phyloP scores from a whole-genome alignment of 2,888 invertebrate species.

The Lampropteryx suffumata region DNA sequence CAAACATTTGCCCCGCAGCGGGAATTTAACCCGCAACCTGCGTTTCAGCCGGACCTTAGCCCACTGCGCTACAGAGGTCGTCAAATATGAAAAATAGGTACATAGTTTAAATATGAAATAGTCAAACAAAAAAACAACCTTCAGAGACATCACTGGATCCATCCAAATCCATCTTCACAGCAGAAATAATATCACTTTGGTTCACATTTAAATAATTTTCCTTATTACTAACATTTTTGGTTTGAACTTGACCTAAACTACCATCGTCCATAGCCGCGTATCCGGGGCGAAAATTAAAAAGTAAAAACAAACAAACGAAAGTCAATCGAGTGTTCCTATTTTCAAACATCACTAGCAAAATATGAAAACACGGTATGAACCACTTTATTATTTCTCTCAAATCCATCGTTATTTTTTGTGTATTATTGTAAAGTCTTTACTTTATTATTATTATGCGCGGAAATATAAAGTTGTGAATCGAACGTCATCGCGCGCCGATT shows the following conservation, averaged over 20 bases:
- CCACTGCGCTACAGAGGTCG: too few relatives aligned
- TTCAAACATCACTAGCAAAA: conserved; percentile 47
- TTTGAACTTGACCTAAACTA: conserved; percentile 22
- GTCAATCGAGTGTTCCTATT: conserved; percentile 24
- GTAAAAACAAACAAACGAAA: conserved; percentile 34
- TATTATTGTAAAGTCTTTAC: conserved; percentile 18
- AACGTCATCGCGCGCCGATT: conserved; percentile 50
- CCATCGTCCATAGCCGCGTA: conserved; percentile 20
- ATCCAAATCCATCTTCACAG: conserved; percentile 4
- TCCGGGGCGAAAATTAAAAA: conserved; percentile 25
- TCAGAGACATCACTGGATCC: conserved; percentile 15
- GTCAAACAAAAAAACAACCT: conserved; percentile 16
- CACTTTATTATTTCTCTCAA: conserved; percentile 77
- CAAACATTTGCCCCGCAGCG: too few relatives aligned
- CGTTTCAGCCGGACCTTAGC: too few relatives aligned
- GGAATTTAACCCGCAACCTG: too few relatives aligned
- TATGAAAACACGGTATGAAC: conserved; percentile 75
- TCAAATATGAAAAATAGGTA: too few relatives aligned
- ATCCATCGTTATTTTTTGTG: conserved; percentile 62
- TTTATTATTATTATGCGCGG: conserved; percentile 21
- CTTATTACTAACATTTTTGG: conserved; percentile 35
- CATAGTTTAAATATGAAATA: too few relatives aligned
- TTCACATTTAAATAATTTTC: conserved; percentile 26
- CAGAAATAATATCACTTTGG: conserved; percentile 31
- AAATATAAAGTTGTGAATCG: conserved; percentile 25